Evolutionary conservation across 2,113 vertebrate species (phyloP), one percentile per base, ranked within the genome.

Genomic region (Copsychus sechellarum): DNA sequence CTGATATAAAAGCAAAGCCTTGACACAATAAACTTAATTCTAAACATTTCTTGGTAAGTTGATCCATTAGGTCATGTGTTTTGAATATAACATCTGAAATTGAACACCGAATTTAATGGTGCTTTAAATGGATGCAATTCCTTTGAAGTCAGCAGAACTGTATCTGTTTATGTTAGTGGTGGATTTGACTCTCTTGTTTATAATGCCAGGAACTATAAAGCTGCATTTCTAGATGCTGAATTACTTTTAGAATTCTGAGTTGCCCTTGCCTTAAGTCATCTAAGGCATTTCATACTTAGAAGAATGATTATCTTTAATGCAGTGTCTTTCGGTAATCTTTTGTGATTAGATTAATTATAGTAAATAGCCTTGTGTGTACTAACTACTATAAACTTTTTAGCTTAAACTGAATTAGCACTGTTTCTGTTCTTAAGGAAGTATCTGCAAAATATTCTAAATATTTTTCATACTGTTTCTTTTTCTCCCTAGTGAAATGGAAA

Each of bases 401-500:
- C 34, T 60, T 86, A 53, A 70, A 45, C 22, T 51, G 20, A 17
- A 4, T 42, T 17, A 38, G 15, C 23, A 11, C n/a, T 66, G 42
- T 36, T 58, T 95, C 21, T 53, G 8, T 76, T 82, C 38, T 43
- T 86, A 51, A 42, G 38, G 28, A 50, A 17, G 8, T 40, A 23
- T 20, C 47, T 71, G 17, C 18, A 71, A 8, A 69, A 81, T 19
- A n/a, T 25, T 20, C 13, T 31, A 60, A 84, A 19, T 76, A 11
- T 45, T 83, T 67, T 76, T n/a, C 5, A 6, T 71, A 16, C 18
- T 79, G 1, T 64, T 86, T 38, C 79, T 82, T 91, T 51, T 33
- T 87, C 36, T 36, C 61, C 47, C 86, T 96, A 99, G 99, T 89
- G 99, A 99, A 95, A 99, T 99, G 99, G 99, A 99, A 97, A 99